Percentiles rank a stretch among this genome's conserved stretches.
Conservation (phyloP, 2,888 invertebrate species). For the Eupithecia inturbata region DNA sequence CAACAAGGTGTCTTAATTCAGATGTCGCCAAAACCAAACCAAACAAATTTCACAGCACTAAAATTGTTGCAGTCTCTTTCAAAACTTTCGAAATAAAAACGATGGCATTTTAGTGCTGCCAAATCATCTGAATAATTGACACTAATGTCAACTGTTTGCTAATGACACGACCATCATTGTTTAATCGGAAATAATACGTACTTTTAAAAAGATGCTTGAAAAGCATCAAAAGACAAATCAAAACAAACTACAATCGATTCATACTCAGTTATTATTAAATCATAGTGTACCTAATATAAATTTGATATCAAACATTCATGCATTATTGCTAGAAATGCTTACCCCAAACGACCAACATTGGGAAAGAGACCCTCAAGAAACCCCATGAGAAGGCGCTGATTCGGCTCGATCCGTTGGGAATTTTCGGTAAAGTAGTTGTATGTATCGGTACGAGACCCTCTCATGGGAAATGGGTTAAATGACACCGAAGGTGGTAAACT, state of each 20-base stretch:
- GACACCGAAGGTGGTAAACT: slow-evolving; percentile 6
- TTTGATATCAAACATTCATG: background rate
- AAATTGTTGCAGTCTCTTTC: no score
- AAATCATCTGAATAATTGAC: background rate
- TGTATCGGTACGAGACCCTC: slow-evolving; percentile 10
- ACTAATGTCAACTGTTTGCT: background rate
- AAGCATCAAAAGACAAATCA: background rate
- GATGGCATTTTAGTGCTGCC: background rate
- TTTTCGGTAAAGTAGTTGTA: slow-evolving; percentile 22
- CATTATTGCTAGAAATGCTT: background rate
- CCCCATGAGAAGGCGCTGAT: background rate
- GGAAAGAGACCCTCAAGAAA: background rate
- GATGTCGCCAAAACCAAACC: no score
- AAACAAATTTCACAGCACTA: no score
- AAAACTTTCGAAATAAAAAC: no score
- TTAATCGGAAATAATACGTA: background rate
- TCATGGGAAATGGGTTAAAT: slow-evolving; percentile 35
- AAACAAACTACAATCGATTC: background rate
- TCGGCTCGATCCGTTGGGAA: no score
- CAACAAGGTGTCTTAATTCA: no score
- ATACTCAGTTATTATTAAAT: background rate
- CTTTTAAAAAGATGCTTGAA: background rate
- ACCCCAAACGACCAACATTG: background rate
- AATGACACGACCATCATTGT: background rate
- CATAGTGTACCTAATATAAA: background rate